Evolutionary conservation across 2,888 invertebrate genomes (phyloP), one percentile per base, ranked within the genome.

Genomic region (Pimpla rufipes): DNA sequence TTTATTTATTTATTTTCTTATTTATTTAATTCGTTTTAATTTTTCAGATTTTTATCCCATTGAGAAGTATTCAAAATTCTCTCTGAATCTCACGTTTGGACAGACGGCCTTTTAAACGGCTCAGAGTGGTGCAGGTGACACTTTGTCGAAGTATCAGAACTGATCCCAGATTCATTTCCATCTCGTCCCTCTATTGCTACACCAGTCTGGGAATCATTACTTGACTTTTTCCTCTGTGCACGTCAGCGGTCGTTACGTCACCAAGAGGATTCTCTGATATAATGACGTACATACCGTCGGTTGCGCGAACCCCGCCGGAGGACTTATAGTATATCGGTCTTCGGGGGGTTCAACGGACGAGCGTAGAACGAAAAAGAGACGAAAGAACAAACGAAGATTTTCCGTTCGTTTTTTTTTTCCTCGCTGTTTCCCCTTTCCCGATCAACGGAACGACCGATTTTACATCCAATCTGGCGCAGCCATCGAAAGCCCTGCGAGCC

Each of bases 381-480:
- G 62, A 71, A 35, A 64, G 67, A 35, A 64, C 21, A 66, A 66
- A 57, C 64, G 66, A 66, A 64, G 23, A 21, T 71, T 71, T 52
- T 75, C 13, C 2, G n/a, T 16, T 7, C 2, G 10, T 74, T 47
- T 21, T n/a, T 23, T 81, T 37, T 66, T 29, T 10, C 42, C 11
- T 59, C 37, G 29, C 29, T 40, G 52, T 21, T 23, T 62, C 37
- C 16, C 2, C 29, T 47, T 2, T 29, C 42, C 42, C 57, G 52
- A 21, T 66, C 42, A 55, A 18, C 29, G 2, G 50, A 68, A 6
- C 55, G 40, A 35, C 35, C 59, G 75, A 75, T 57, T 75, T 75
- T 67, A 55, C 75, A 40, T 55, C 35, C 59, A 62, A 68, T 62
- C 59, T 47, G 62, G 47, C 62, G 11, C 37, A 76, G 18, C 40